Percentiles rank a stretch among this genome's conserved stretches.
phyloP scores from a whole-genome alignment of 2,888 invertebrate genomes.

The Panopea generosa region DNA sequence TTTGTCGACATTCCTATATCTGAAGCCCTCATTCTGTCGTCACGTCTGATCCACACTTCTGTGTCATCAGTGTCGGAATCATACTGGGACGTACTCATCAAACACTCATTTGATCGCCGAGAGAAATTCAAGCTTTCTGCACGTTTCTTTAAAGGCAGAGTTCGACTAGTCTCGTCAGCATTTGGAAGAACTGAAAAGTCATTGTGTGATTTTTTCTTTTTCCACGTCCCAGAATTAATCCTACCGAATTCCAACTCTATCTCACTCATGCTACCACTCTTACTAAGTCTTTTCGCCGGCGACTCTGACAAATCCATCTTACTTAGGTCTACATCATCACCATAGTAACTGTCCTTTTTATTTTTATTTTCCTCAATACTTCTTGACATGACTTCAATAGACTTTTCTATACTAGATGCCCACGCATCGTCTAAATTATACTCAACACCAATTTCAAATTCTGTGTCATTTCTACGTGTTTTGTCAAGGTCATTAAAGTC shows the following conservation, averaged over 20 bases:
- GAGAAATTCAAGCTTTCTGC: constrained; percentile 60
- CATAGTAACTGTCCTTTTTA: constrained; percentile 33
- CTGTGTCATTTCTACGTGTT: constrained; percentile 36
- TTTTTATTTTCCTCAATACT: constrained; percentile 60
- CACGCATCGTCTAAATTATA: constrained; percentile 61
- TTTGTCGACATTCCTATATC: constrained; percentile 46
- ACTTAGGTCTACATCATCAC: constrained; percentile 53
- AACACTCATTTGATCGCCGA: constrained; percentile 22
- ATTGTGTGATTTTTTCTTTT: constrained; percentile 72
- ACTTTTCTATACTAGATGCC: constrained; percentile 57
- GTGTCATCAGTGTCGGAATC: constrained; percentile 41
- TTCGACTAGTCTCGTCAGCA: constrained; percentile 79
- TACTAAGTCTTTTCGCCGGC: constrained; percentile 56
- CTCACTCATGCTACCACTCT: constrained; percentile 59
- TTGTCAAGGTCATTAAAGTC: constrained; percentile 46
- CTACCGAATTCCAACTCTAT: constrained; percentile 56
- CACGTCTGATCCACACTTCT: constrained; percentile 61
- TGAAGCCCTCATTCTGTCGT: constrained; percentile 49
- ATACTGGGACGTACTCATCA: constrained; percentile 29
- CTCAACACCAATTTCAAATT: constrained; percentile 58
- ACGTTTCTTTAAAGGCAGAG: constrained; percentile 57
- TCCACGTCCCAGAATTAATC: constrained; percentile 76
- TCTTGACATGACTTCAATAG: constrained; percentile 56
- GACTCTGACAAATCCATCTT: constrained; percentile 50
- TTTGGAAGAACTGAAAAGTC: constrained; percentile 73